Base-by-base conservation (phyloP, 2,113 vertebrate genomes). In the Mola mola region DNA sequence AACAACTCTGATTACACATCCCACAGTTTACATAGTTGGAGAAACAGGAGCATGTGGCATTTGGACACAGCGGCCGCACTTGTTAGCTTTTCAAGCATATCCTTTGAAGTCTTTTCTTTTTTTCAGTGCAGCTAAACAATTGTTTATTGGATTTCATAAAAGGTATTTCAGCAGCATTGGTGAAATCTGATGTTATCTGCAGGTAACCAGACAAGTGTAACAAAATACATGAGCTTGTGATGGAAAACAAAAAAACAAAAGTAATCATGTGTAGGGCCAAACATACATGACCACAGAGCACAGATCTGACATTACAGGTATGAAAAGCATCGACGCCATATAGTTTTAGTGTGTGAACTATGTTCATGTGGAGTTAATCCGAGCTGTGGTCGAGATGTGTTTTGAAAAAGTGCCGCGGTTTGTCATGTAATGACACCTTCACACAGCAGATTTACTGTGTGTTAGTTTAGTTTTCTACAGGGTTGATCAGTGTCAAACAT, bases 1-100 rank as follows among this genome's bases (percentile, higher is more conserved):
- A 92, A 92, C 90, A 92, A 90, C 87, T 88, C 84, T 92, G 91
- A 92, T 92, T 92, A 92, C 90, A 88, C 85, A 91, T 84, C 86
- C 90, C 90, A 81, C 89, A 92, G 90, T 92, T 91, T 91, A 91
- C 90, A 91, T 89, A 88, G 90, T 89, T 87, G 86, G 69, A 88
- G 90, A 90, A 92, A 92, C 91, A 78, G 91, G 88, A 92, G 91
- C 90, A 88, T 90, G 85, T 90, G 89, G 86, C 85, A 76, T 81
- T 83, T 73, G 82, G 86, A 88, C 44, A 66, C 75, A 74, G 79
- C 59, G 49, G 84, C 80, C 81, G 71, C 89, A 87, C 87, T 90
- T 87, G 83, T 88, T 82, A 86, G 88, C 83, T 86, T 84, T 86
- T 78, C 52, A 66, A 73, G 77, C 66, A 37, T 79, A 67, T 61